A percentile compares a stretch with the other conserved stretches of the same genome.
phyloP scores from a whole-genome alignment of 2,797 vertebrate genomes.

The Taenioides sp. region DNA sequence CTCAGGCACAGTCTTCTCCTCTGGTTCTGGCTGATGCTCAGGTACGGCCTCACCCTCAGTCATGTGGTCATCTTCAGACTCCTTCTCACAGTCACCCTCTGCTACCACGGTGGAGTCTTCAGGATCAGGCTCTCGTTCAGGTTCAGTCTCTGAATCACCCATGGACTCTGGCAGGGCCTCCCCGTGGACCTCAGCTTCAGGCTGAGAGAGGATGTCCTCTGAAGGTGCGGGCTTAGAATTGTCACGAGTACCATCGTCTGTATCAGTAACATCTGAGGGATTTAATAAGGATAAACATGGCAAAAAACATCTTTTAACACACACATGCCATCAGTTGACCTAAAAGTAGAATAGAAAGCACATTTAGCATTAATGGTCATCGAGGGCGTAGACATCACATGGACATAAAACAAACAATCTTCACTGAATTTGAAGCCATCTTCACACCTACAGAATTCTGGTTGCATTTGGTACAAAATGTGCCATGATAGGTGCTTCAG shows the following conservation, averaged over 20 bases:
- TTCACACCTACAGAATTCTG: conserved; percentile 61
- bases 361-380: conserved; percentile 94
- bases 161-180: conserved; percentile 30
- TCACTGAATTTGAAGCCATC: conserved; percentile 80
- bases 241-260: conserved; percentile 99
- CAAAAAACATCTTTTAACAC: conserved; percentile 97
- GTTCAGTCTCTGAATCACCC: conserved; percentile 61
- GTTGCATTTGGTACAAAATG: conserved; percentile 37
- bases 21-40: conserved; percentile 50
- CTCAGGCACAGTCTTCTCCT: conserved; percentile 24
- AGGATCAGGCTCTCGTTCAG: conserved; percentile 21
- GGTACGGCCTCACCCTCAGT: conserved; percentile 41
- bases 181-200: conserved; percentile 25
- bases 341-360: conserved; percentile 93
- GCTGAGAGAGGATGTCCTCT: conserved; percentile 86
- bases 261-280: conserved; percentile 99
- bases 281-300: conserved; percentile 99
- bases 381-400: conserved; percentile 90
- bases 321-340: conserved; percentile 94
- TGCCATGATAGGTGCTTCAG: conserved; percentile 33
- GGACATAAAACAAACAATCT: conserved; percentile 94
- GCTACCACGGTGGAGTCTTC: conserved; percentile 58
- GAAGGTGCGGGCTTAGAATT: conserved; percentile 93
- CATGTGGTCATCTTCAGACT: conserved; percentile 39
- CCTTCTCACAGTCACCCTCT: conserved; percentile 31